Base-by-base conservation (phyloP, 2,113 vertebrate genomes). In the Lophius piscatorius region DNA sequence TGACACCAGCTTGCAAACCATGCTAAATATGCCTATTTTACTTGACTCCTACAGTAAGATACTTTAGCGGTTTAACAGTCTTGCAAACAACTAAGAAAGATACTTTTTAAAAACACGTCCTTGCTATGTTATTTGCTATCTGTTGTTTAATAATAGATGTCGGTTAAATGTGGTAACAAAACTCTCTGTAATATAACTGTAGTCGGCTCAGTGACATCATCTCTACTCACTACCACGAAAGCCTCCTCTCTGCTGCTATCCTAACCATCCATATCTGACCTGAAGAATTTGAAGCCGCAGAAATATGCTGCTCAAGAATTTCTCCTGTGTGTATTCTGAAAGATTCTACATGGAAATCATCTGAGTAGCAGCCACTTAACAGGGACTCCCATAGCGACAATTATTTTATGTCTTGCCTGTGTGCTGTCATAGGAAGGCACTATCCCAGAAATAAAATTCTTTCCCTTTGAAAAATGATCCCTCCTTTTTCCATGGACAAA, bases 261-360 rank as follows among this genome's bases (percentile, higher is more conserved):
- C 38, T 40, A 6, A 63, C 45, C 42, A 14, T 16, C 8, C 42
- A 24, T 26, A 34, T 73, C 36, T 50, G 10, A 11, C 40, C 56
- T 39, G 16, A 13, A 44, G 52, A 39, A 63, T 40, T 50, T 59
- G 5, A 59, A 22, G 49, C 58, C 5, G 20, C 24, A 46, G 46
- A 52, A 49, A 66, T 73, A 48, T 42, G 44, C 63, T 49, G 58
- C 57, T 52, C 3, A 20, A 24, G 39, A 80, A 50, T 74, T 42
- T 51, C 20, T 61, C 52, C 49, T 1, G 13, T 42, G 52, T 48
- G 42, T 50, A 28, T 23, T 24, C 50, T 40, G 52, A 58, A 56
- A 36, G 28, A 21, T 51, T 57, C 8, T 16, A 14, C 26, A 13
- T 13, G 5, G 36, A 67, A 62, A 50, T 63, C 29, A 34, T 49